phyloP scores from a whole-genome alignment of 2,113 vertebrate species.

The Equus przewalskii region DNA sequence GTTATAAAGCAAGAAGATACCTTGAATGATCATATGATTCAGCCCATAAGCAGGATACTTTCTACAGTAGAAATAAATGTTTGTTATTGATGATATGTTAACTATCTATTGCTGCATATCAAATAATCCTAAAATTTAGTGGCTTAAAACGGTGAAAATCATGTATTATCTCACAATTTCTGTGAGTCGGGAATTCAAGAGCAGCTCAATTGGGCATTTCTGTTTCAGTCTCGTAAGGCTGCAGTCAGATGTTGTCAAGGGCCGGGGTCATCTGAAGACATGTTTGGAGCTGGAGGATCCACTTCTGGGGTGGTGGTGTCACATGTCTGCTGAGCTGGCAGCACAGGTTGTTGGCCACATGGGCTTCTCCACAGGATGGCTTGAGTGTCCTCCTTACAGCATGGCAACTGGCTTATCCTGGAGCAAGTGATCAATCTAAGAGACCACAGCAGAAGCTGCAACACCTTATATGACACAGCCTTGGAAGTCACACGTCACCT shows the following conservation, averaged over 20 bases:
- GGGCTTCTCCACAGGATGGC: neutral
- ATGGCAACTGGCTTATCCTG: neutral
- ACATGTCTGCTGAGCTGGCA: neutral
- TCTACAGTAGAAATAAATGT: neutral
- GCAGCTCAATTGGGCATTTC: neutral
- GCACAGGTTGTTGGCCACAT: neutral
- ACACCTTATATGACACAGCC: neutral
- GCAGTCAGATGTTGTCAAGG: neutral
- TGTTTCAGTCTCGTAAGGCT: neutral
- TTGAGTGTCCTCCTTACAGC: neutral
- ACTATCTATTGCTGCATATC: neutral
- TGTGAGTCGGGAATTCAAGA: constrained; percentile 3
- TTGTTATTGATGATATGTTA: neutral
- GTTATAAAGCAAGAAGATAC: constrained; percentile 28
- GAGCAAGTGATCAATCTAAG: neutral
- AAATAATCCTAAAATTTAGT: constrained; percentile 12
- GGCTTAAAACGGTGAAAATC: neutral
- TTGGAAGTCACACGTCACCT: neutral
- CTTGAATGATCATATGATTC: neutral
- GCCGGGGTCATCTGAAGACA: neutral
- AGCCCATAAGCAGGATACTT: constrained; percentile 11
- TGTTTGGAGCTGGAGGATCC: neutral
- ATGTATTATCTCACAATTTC: neutral
- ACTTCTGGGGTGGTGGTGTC: neutral
- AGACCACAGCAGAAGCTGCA: neutral